These are phyloP conservation scores for Lamellibrachia satsuma DNA, from an alignment of 2,888 invertebrate genomes.

Conservation along the genomic window DNA sequence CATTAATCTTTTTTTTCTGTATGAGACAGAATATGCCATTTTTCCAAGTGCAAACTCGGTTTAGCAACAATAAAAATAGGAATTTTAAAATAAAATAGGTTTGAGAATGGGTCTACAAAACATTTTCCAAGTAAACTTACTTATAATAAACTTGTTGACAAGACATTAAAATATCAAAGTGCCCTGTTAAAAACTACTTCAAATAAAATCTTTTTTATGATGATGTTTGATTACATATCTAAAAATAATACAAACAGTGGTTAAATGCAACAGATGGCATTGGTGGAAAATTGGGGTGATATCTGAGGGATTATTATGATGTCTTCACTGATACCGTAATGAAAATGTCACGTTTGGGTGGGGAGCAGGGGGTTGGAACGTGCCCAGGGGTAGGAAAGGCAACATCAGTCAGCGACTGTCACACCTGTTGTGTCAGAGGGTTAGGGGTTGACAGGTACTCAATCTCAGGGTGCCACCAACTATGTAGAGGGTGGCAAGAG, in stretches of 20 bases:
- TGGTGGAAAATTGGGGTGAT: background rate
- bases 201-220: background rate
- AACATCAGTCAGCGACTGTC: background rate
- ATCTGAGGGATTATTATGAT: background rate
- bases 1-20: background rate
- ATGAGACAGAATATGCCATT: background rate
- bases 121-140: background rate
- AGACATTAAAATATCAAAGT: background rate
- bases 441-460: constrained; percentile 13
- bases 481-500: background rate
- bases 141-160: background rate
- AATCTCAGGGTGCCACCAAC: background rate
- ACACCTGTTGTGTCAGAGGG: constrained; percentile 5
- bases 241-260: background rate
- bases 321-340: constrained; percentile 1
- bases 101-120: background rate
- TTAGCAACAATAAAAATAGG: background rate
- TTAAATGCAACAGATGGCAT: background rate
- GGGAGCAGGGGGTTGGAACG: background rate
- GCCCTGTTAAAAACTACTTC: background rate
- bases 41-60: background rate
- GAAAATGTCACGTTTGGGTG: background rate
- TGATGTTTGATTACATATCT: background rate
- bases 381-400: background rate
- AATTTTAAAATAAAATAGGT: background rate